These are phyloP conservation scores for Matsumurasca onukii DNA, from an alignment of 1,140 invertebrate genomes.

Conservation along the genomic window DNA sequence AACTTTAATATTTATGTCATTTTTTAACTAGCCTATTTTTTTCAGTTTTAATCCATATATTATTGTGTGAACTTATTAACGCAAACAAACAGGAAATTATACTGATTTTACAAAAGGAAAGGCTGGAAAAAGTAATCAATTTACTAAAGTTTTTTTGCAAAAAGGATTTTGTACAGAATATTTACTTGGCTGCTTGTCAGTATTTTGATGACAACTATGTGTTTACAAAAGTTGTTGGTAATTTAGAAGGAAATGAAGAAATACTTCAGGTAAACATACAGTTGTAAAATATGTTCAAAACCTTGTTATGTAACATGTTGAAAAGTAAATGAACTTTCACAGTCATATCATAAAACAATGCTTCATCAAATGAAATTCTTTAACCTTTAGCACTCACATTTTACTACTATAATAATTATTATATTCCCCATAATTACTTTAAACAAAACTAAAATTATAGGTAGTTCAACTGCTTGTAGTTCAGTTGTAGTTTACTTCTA, in stretches of 20 bases:
- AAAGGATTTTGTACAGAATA: background rate
- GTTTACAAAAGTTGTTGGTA: background rate
- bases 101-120: background rate
- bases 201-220: slow-evolving; percentile 16
- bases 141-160: slow-evolving; percentile 9
- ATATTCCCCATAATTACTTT: too few relatives aligned
- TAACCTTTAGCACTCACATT: background rate
- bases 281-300: background rate
- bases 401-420: background rate
- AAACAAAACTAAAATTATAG: too few relatives aligned
- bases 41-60: slow-evolving; percentile 1
- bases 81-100: slow-evolving; percentile 1
- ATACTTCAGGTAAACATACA: background rate
- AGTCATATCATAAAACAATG: background rate
- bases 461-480: too few relatives aligned
- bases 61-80: background rate
- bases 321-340: background rate
- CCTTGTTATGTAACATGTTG: background rate
- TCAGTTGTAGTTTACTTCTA: too few relatives aligned
- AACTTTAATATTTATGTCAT: background rate
- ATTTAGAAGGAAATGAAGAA: background rate
- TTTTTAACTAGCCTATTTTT: background rate
- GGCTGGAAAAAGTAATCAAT: background rate
- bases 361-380: background rate
- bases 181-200: background rate